phyloP scores from a whole-genome alignment of 2,113 vertebrate genomes.

The Aplodontia rufa region DNA sequence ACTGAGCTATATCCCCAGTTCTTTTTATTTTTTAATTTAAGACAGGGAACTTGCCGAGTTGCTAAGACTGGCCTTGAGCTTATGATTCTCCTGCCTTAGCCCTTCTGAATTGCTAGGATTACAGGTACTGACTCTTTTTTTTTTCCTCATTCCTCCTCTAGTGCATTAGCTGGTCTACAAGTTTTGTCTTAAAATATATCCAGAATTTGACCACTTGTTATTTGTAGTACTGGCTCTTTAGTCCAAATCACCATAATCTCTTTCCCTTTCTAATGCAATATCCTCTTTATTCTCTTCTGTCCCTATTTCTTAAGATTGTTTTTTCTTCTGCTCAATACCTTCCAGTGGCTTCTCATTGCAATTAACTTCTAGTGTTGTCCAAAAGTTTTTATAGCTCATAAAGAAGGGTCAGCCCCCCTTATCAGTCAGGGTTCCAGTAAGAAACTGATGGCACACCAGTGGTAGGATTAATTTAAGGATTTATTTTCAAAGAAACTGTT shows the following conservation, averaged over 20 bases:
- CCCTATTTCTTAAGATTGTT: neutral
- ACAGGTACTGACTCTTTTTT: neutral
- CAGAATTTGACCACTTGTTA: neutral
- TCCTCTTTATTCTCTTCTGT: neutral
- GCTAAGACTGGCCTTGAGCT: no score
- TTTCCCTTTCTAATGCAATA: neutral
- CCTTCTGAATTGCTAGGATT: no score
- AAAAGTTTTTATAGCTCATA: neutral
- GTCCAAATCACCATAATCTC: neutral
- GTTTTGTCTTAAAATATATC: neutral
- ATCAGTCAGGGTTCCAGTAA: neutral
- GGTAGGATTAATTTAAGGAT: neutral
- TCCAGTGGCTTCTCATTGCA: neutral
- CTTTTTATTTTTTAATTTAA: no score
- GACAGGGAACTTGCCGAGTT: no score
- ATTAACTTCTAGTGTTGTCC: rapidly evolving
- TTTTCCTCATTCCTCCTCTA: neutral
- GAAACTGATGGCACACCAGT: neutral
- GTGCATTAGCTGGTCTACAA: neutral
- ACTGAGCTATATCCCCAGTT: no score
- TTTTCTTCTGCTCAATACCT: neutral
- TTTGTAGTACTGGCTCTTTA: neutral
- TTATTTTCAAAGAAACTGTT: neutral
- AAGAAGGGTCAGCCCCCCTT: neutral
- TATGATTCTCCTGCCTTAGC: no score